Evolutionary conservation across 1,140 invertebrate species (phyloP).

Genomic region (Amphibalanus amphitrite): DNA sequence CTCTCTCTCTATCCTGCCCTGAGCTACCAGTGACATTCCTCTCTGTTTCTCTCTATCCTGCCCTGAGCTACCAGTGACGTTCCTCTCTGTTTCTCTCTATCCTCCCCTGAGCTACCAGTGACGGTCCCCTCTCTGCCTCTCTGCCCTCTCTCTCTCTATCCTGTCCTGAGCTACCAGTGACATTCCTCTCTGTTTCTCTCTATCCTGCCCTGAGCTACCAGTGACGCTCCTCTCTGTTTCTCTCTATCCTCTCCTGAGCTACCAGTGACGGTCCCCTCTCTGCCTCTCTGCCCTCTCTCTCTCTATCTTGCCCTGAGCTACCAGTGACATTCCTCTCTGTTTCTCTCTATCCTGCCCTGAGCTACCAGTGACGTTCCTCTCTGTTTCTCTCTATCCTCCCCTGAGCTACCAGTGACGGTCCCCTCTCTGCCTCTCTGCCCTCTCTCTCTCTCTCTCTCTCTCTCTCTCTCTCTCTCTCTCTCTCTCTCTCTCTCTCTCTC

Average conservation of each 20-base stretch:
- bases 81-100: no score
- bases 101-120: no score
- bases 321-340: not conserved
- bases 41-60: no score
- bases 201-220: no score
- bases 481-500: conserved; percentile 7
- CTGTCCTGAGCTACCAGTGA: no score
- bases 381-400: conserved; percentile 4
- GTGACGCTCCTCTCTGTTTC: no score
- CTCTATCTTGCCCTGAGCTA: not conserved
- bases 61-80: no score
- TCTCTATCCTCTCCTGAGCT: no score
- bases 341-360: not conserved
- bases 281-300: conserved; percentile 2
- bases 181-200: no score
- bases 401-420: not conserved
- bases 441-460: not conserved
- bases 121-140: not conserved
- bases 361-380: not conserved
- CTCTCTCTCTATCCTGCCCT: no score
- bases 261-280: conserved; percentile 3
- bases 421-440: not conserved
- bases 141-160: no score
- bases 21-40: no score
- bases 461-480: not conserved